Base-by-base conservation (phyloP, 1,140 invertebrate genomes). In the Rhopalosiphum maidis region DNA sequence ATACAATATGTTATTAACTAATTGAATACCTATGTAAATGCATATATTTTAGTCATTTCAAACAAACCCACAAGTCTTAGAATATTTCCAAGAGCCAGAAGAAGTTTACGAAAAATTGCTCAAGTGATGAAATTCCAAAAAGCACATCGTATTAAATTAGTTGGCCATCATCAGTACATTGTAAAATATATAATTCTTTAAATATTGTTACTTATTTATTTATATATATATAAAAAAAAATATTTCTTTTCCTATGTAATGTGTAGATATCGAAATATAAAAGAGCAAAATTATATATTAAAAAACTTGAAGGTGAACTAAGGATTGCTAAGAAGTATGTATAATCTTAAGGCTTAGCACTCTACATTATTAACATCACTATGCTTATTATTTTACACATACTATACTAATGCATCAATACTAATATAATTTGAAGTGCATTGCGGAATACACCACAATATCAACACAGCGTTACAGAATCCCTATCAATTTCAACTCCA, bases 251-350 rank as follows among this genome's bases (percentile, higher is more conserved):
- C 15, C 18, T 21, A 0, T 43, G n/a, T 68, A 18, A 7, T 82
- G 37, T 91, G 82, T 86, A 93, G 91, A 22, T 93, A 85, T 93
- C 37, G 54, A 93, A 86, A 18, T 93, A 93, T 35, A 93, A 93
- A 18, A 93, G 37, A 86, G 82, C 82, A 30, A 93, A 93, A 55
- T 21, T 85, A 23, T 93, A 93, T 43, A 86, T 93, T 55, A 93
- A 93, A 37, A 93, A 93, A 55, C 82, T 93, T 43, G 48, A 93
- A 55, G 18, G 41, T 21, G 46, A 93, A 35, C 46, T 93, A 41
- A 83, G 55, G 37, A 86, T 37, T 41, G 37, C 48, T 54, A 86
- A 93, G 82, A 93, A 93, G 91, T 93, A 93, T 54, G 18, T 68
- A 90, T 68, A 90, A 5, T 18, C 48, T 51, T 51, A 51, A 51